These are phyloP conservation scores for Hippasteria phrygiana DNA, from an alignment of 53 echinoderm and acorn worm species.

Conservation along the genomic window DNA sequence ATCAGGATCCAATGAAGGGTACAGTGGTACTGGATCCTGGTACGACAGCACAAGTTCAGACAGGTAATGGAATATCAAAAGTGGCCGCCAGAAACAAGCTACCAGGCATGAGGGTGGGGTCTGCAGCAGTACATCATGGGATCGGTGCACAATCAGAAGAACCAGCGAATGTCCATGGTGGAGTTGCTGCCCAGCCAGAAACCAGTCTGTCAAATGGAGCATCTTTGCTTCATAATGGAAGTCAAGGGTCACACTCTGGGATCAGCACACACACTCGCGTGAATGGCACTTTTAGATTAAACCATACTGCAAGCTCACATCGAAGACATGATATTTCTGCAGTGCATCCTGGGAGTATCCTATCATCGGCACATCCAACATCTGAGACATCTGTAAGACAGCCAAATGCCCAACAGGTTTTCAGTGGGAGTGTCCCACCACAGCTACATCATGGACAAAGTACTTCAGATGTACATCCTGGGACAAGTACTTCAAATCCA, in stretches of 20 bases:
- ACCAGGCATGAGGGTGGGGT: background rate
- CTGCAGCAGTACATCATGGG: constrained; percentile 33
- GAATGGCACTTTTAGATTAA: background rate
- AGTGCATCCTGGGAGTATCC: background rate
- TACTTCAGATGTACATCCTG: background rate
- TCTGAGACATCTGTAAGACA: background rate
- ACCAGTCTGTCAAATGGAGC: background rate
- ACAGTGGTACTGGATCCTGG: background rate
- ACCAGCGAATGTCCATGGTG: background rate
- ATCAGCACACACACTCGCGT: background rate
- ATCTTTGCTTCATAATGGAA: background rate
- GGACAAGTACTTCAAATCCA: background rate
- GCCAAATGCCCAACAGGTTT: background rate
- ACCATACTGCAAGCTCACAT: background rate
- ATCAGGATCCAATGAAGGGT: background rate
- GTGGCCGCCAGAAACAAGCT: background rate
- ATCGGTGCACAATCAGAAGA: background rate
- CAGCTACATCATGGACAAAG: background rate
- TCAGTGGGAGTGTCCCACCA: background rate
- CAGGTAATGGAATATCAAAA: background rate
- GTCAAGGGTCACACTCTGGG: constrained; percentile 3
- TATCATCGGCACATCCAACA: background rate
- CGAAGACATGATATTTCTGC: background rate
- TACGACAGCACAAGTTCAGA: background rate
- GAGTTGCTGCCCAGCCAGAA: background rate